Evolutionary conservation across 2,797 vertebrate species (phyloP), one percentile per base, ranked within the genome.

Genomic region (Arrhamphus sclerolepis): DNA sequence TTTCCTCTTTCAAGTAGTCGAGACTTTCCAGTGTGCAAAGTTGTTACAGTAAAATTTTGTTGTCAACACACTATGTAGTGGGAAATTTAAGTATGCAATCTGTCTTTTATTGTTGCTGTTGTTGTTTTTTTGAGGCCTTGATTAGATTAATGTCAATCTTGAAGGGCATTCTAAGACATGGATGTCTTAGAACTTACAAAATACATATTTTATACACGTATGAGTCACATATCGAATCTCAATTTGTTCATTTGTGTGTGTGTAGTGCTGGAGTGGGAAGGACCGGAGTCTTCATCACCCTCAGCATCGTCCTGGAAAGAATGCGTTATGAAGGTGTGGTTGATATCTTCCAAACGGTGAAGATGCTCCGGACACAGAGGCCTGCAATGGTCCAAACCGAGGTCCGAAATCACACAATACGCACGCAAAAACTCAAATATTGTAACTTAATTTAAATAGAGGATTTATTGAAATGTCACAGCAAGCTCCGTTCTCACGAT

Each of bases 321-420:
- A 98, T 99, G 97, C 96, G 97, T 62, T 98, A 98, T 0, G 97
- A 99, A 80, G 97, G 97, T 0, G 97, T 98, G 80, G 97, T 99
- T 72, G 97, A 99, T 89, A 96, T 98, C 86, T 99, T 99, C 93
- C 97, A 99, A 93, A 98, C 97, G 0, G 97, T 98, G 78, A 98
- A 98, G 92, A 97, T 98, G 97, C 93, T 99, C 69, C 94, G 97
- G 73, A 99, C 97, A 34, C 97, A 98, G 92, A 90, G 97, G 85
- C 97, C 97, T 11, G 98, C 97, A 47, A 99, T 98, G 98, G 97
- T 98, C 86, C 97, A 99, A 74, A 99, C 96, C 4, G 97, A 99
- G 96, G 98, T 98, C 26, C 89, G 91, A 60, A 20, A 22, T 42
- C 59, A 62, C 53, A 28, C 21, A 13, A 44, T 4, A 29, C 9